phyloP scores from a whole-genome alignment of 2,113 vertebrate species.

The Apteryx owenii region DNA sequence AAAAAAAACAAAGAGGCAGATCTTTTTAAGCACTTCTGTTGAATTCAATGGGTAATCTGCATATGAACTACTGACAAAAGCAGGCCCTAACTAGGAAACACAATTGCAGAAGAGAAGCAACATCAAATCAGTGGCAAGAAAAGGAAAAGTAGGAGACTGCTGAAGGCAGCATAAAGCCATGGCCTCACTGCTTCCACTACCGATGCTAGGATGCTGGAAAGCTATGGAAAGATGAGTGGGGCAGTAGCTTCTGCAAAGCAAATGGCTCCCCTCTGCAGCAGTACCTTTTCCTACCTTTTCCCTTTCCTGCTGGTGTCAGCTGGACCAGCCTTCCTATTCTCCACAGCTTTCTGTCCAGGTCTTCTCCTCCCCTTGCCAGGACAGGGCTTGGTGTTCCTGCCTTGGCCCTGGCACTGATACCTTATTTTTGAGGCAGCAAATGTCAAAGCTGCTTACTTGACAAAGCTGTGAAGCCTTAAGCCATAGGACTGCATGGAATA shows the following conservation, averaged over 20 bases:
- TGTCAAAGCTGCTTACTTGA: too few species aligned
- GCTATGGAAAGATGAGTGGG: accelerated
- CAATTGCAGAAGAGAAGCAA: background rate
- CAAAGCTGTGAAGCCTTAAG: background rate
- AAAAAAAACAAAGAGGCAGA: background rate
- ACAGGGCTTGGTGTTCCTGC: background rate
- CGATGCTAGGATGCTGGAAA: background rate
- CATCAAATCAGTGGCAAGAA: background rate
- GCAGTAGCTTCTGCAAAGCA: background rate
- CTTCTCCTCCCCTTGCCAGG: background rate
- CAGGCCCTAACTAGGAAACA: background rate
- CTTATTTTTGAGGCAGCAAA: background rate
- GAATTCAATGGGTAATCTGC: background rate
- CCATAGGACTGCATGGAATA: background rate
- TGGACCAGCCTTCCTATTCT: background rate
- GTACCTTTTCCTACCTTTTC: background rate
- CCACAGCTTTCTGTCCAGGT: background rate
- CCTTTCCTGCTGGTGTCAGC: background rate
- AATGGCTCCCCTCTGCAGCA: background rate
- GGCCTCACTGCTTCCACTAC: background rate
- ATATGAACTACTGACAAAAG: background rate
- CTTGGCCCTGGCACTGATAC: background rate
- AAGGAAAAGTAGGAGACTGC: background rate
- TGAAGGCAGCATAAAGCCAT: background rate
- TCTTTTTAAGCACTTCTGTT: background rate